These are phyloP conservation scores for Channallabes apus DNA, from an alignment of 2,797 vertebrate species.

Conservation along the genomic window DNA sequence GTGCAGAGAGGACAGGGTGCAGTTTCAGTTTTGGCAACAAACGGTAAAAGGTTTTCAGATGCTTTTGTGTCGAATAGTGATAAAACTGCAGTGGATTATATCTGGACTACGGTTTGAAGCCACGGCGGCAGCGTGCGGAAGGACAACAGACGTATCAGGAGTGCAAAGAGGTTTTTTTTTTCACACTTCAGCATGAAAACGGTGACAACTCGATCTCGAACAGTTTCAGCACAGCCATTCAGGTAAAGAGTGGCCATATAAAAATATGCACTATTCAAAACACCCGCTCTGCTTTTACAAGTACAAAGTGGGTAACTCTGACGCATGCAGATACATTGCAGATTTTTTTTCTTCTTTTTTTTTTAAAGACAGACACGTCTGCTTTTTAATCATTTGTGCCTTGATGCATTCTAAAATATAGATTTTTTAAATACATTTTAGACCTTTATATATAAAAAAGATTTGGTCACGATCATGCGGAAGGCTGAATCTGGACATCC, in stretches of 20 bases:
- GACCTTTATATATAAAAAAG: constrained; percentile 72
- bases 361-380: constrained; percentile 60
- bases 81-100: constrained; percentile 28
- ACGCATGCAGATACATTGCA: constrained; percentile 79
- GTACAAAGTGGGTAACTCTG: constrained; percentile 65
- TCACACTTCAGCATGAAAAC: constrained; percentile 45
- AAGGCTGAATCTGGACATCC: constrained; percentile 79
- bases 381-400: constrained; percentile 80
- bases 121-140: constrained; percentile 37
- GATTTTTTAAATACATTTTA: constrained; percentile 53
- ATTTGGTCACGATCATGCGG: constrained; percentile 93
- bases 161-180: constrained; percentile 57
- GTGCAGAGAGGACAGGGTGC: constrained; percentile 76
- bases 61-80: constrained; percentile 31
- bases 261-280: constrained; percentile 51
- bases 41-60: constrained; percentile 57
- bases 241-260: constrained; percentile 47
- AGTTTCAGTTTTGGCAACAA: constrained; percentile 76
- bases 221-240: constrained; percentile 42
- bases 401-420: constrained; percentile 76
- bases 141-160: constrained; percentile 53
- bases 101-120: constrained; percentile 29
- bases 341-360: constrained; percentile 45
- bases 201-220: constrained; percentile 41
- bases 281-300: constrained; percentile 54